phyloP scores from a whole-genome alignment of 2,797 vertebrate genomes.

The Sebastes vulpes region DNA sequence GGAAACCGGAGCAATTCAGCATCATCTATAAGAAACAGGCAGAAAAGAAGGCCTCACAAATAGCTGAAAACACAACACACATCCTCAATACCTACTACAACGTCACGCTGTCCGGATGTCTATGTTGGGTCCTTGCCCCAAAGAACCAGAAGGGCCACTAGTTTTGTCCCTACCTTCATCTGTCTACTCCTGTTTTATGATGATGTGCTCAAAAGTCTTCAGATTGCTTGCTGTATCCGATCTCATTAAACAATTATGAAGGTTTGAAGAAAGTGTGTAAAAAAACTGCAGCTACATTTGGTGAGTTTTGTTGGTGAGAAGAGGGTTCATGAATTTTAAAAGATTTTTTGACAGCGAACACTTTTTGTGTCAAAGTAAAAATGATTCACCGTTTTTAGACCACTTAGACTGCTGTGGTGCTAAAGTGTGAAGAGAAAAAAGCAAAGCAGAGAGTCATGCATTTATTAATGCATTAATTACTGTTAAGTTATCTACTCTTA shows the following conservation, averaged over 20 bases:
- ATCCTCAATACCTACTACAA: neutral
- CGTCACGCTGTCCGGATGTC: neutral
- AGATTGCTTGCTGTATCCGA: too few species aligned
- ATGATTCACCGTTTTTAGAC: conserved; percentile 41
- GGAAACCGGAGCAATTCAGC: neutral
- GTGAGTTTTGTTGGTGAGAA: conserved; percentile 9
- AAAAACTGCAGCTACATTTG: neutral
- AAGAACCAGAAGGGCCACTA: too few species aligned
- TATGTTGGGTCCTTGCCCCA: neutral
- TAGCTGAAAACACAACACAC: neutral
- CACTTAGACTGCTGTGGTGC: conserved; percentile 4
- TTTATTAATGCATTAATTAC: neutral
- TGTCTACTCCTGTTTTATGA: too few species aligned
- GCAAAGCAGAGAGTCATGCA: neutral
- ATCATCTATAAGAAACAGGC: neutral
- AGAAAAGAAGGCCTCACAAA: neutral
- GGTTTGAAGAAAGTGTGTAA: neutral
- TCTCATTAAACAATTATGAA: neutral
- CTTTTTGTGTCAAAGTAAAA: conserved; percentile 28
- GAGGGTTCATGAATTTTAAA: conserved; percentile 38
- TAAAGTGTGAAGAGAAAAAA: conserved; percentile 8
- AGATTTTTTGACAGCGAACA: conserved; percentile 13
- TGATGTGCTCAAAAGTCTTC: too few species aligned
- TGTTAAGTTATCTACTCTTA: neutral
- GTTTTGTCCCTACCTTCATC: too few species aligned